Conservation (phyloP, 2,113 vertebrate species). For the Halichoeres trimaculatus region DNA sequence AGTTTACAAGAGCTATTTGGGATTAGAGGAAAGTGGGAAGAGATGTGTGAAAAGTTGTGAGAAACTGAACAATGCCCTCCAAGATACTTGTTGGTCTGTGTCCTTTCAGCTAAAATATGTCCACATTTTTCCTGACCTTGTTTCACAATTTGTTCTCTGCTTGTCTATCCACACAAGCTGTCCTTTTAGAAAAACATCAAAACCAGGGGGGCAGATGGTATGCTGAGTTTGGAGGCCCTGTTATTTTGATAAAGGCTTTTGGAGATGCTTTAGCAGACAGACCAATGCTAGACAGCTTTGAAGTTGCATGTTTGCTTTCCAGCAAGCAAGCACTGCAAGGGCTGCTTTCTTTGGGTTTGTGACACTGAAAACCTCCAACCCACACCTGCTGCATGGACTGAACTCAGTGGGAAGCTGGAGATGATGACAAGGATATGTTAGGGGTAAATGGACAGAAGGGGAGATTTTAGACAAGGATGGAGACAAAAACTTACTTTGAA, state of each 20-base stretch:
- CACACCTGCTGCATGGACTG: neutral
- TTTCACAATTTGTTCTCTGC: conserved; percentile 57
- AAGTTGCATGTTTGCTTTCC: conserved; percentile 60
- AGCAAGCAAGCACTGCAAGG: conserved; percentile 51
- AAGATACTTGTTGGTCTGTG: too few species aligned
- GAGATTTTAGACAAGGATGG: too few species aligned
- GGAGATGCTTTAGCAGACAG: conserved; percentile 60
- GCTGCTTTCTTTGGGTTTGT: conserved; percentile 59
- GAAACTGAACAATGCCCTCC: too few species aligned
- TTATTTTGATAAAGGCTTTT: conserved; percentile 64
- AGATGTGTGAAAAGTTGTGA: too few species aligned
- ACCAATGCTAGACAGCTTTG: conserved; percentile 55
- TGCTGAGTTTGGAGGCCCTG: conserved; percentile 58
- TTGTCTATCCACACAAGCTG: conserved; percentile 52
- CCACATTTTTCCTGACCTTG: conserved; percentile 26
- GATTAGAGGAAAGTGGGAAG: too few species aligned
- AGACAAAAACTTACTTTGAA: neutral
- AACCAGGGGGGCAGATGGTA: conserved; percentile 32
- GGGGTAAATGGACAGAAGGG: too few species aligned
- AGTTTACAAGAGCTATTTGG: too few species aligned
- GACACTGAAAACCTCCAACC: neutral
- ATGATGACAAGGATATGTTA: too few species aligned
- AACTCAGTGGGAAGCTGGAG: too few species aligned
- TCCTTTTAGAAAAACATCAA: conserved; percentile 68
- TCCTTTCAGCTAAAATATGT: too few species aligned